Base-by-base conservation (phyloP, 2,797 vertebrate genomes). In the Moxostoma hubbsi region DNA sequence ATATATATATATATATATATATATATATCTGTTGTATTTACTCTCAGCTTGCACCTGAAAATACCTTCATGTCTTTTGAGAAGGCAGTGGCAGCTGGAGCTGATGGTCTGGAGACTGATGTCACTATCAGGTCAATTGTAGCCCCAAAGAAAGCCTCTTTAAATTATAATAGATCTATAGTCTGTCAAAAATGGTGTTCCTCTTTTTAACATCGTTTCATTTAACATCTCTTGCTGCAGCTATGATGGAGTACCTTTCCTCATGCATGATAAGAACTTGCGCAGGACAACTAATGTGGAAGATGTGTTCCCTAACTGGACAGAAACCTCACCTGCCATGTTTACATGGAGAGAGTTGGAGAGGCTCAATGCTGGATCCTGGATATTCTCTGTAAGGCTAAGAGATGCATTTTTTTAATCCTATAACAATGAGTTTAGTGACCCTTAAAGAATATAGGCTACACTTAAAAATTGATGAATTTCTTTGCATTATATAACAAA, bases 51-150 rank as follows among this genome's bases (percentile, higher is more conserved):
- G 96, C 94, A 0, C 96, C 96, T 77, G 96, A 98, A 82, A 98
- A 98, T 74, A 98, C 96, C 0, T 85, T 93, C 82, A 96, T 98
- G 95, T 92, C 97, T 0, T 98, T 97, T 93, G 93, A 95, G 90
- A 98, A 95, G 84, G 94, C 95, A 0, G 88, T 96, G 82, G 94
- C 96, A 71, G 82, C 91, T 0, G 93, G 91, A 59, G 36, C 36
- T 12, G 87, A 85, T 64, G 96, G 96, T 8, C 89, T 97, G 66
- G 95, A 97, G 90, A 94, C 95, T 0, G 96, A 98, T 2, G 86
- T 97, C 66, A 85, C 92, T 6, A 89, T 98, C 82, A 98, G 97
- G 97, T 98, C 10, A 49, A 50, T 64, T 15, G 36, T 54, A 45
- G 53, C 15, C 36, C 8, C 12, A 57, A 24, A 36, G 11, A 62